A percentile compares a stretch with the other conserved stretches of the same genome.
phyloP scores from a whole-genome alignment of 1,140 invertebrate genomes.

The Papilio polytes region DNA sequence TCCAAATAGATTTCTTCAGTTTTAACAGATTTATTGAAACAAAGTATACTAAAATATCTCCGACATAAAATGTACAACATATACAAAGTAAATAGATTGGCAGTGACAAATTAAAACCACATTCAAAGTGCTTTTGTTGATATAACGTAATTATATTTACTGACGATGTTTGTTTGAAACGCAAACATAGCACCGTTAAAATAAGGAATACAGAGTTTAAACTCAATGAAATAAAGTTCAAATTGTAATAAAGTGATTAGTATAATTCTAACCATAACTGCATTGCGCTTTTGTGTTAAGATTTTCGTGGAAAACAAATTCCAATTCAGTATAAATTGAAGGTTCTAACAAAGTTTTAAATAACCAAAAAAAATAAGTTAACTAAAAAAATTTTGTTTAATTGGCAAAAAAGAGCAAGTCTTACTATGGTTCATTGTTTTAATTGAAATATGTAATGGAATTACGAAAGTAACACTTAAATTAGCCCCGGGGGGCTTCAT shows the following conservation, averaged over 20 bases:
- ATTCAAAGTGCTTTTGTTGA: slow-evolving; percentile 50
- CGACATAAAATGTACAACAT: neutral
- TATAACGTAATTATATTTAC: slow-evolving; percentile 60
- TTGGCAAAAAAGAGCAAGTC: no score
- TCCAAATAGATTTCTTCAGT: neutral
- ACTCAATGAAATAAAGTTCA: slow-evolving; percentile 12
- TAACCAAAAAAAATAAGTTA: no score
- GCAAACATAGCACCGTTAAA: slow-evolving; percentile 38
- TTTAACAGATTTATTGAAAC: neutral
- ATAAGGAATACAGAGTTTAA: neutral
- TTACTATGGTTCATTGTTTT: no score
- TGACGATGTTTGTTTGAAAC: slow-evolving; percentile 40
- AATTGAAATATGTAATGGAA: no score
- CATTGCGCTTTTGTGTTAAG: slow-evolving; percentile 33
- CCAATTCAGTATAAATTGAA: neutral
- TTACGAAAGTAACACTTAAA: no score
- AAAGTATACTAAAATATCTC: neutral
- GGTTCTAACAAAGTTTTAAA: neutral
- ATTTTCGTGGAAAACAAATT: slow-evolving; percentile 25
- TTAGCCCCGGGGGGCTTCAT: no score
- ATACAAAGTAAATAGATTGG: slow-evolving; percentile 44
- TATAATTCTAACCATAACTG: neutral
- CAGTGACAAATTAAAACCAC: slow-evolving; percentile 52
- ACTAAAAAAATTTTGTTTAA: no score
- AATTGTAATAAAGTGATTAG: slow-evolving; percentile 4